Conservation (phyloP, 2,888 invertebrate species). For the Agrilus cyanescens region DNA sequence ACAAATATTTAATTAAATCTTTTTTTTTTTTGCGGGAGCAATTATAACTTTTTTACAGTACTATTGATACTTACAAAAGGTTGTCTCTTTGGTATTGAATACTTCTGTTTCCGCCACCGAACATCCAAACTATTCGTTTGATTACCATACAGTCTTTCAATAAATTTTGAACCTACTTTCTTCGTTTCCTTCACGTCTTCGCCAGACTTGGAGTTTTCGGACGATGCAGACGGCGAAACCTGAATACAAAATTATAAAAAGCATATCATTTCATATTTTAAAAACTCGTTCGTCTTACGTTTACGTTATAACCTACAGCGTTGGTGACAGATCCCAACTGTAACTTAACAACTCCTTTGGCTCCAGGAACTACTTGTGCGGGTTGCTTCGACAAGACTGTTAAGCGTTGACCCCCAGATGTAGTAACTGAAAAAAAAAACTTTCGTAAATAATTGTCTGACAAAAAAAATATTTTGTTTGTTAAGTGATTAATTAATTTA, state of each 20-base stretch:
- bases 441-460: slow-evolving; percentile 15
- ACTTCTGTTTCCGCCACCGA: slow-evolving; percentile 24
- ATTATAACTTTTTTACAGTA: too few relatives aligned
- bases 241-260: slow-evolving; percentile 6
- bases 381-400: slow-evolving; percentile 44
- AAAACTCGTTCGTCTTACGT: background rate
- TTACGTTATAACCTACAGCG: slow-evolving; percentile 11
- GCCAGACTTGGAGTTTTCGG: slow-evolving; percentile 6
- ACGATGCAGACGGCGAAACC: slow-evolving; percentile 5
- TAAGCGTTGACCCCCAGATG: slow-evolving; percentile 44
- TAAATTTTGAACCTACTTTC: slow-evolving; percentile 29
- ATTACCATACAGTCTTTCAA: slow-evolving; percentile 30
- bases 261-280: background rate
- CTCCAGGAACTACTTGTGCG: slow-evolving; percentile 24
- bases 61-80: slow-evolving; percentile 3
- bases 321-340: slow-evolving; percentile 31
- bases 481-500: too few relatives aligned
- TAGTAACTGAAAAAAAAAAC: slow-evolving; percentile 34
- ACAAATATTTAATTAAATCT: too few relatives aligned
- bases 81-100: slow-evolving; percentile 4
- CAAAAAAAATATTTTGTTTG: background rate
- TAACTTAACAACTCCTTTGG: slow-evolving; percentile 32
- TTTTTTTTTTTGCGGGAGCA: too few relatives aligned
- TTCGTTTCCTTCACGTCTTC: slow-evolving; percentile 19
- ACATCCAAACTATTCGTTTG: slow-evolving; percentile 30